Percentiles rank a stretch among this genome's conserved stretches.
phyloP scores from a whole-genome alignment of 2,797 vertebrate genomes.

The Corythornis leucogaster region DNA sequence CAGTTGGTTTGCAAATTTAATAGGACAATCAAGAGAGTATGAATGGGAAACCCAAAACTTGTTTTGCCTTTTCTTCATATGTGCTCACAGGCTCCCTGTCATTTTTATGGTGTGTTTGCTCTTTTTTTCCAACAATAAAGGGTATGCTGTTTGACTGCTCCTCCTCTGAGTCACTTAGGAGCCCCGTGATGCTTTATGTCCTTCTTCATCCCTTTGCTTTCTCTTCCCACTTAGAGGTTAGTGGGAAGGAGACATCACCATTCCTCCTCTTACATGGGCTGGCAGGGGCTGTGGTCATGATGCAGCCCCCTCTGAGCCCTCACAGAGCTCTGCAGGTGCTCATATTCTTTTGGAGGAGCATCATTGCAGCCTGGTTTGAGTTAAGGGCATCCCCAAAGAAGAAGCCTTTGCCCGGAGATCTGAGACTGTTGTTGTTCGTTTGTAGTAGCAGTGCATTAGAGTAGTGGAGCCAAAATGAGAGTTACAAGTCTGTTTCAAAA shows the following conservation, averaged over 20 bases:
- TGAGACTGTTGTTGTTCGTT: background rate
- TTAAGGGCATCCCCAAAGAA: background rate
- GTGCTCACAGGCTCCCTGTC: background rate
- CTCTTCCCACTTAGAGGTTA: background rate
- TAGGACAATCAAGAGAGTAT: background rate
- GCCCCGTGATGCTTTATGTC: background rate
- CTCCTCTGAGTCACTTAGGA: background rate
- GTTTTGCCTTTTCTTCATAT: background rate
- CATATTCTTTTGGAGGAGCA: background rate
- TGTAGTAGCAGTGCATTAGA: accelerated
- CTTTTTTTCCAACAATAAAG: constrained; percentile 19
- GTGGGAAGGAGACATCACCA: background rate
- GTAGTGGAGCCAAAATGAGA: background rate
- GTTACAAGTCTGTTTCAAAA: background rate
- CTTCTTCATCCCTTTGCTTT: background rate
- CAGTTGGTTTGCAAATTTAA: background rate
- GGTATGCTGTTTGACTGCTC: background rate
- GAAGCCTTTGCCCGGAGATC: background rate
- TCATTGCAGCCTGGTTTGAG: background rate
- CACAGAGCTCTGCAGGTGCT: background rate
- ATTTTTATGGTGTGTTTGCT: background rate
- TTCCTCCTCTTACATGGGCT: accelerated
- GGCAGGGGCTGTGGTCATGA: background rate
- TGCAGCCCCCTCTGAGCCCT: background rate
- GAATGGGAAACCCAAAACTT: background rate